Evolutionary conservation across 2,888 invertebrate genomes (phyloP).

Genomic region (Muschampia plurimacula): DNA sequence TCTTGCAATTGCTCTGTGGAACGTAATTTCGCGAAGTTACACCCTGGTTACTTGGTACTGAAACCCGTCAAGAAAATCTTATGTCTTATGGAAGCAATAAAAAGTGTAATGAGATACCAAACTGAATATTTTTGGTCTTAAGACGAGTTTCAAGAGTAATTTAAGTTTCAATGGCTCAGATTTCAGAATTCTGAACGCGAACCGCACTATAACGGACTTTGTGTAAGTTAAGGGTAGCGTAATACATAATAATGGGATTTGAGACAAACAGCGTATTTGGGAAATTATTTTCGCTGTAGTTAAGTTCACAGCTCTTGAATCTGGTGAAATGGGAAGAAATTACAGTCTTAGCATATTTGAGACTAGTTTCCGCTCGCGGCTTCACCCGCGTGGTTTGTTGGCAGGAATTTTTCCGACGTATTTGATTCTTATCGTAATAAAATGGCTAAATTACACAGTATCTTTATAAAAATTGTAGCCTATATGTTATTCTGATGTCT

Average conservation of each 20-base stretch:
- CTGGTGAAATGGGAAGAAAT: no score
- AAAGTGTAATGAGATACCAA: conserved; percentile 48
- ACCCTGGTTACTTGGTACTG: conserved; percentile 42
- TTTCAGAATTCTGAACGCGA: conserved; percentile 26
- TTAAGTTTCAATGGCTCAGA: conserved; percentile 34
- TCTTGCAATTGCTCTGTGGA: conserved; percentile 24
- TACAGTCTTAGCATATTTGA: no score
- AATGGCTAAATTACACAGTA: no score
- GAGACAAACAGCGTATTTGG: conserved; percentile 1
- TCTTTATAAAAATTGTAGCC: no score
- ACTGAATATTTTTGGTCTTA: conserved; percentile 44
- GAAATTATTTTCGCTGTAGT: not conserved
- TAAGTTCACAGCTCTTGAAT: no score
- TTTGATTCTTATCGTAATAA: no score
- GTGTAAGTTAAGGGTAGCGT: conserved; percentile 18
- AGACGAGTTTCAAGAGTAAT: conserved; percentile 38
- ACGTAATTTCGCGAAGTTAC: conserved; percentile 31
- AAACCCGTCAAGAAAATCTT: conserved; percentile 38
- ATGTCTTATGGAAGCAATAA: conserved; percentile 47
- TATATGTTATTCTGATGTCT: no score
- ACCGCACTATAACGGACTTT: conserved; percentile 12
- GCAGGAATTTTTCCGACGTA: no score
- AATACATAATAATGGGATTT: conserved; percentile 28
- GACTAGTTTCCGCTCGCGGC: no score
- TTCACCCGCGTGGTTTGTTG: no score